A percentile compares a stretch with the other conserved stretches of the same genome.
Evolutionary conservation across 2,888 invertebrate genomes (phyloP).

Genomic region (Sphaerophoria rueppellii): DNA sequence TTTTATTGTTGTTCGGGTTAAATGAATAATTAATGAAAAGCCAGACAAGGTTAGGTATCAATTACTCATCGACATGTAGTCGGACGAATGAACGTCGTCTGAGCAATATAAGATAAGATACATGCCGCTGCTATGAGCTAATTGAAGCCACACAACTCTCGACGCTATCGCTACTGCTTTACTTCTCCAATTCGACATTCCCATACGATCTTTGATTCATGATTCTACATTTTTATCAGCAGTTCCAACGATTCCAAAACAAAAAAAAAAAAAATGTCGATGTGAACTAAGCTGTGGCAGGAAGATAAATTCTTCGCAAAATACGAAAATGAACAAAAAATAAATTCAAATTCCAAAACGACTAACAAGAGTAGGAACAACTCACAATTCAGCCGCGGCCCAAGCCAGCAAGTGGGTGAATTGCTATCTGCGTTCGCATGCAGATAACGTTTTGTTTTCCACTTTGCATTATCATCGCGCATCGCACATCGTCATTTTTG

Average conservation of each 20-base stretch:
- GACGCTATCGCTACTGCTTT: too few species aligned
- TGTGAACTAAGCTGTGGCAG: neutral
- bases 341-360: constrained; percentile 7
- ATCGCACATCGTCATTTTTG: neutral
- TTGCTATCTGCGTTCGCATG: neutral
- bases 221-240: constrained; percentile 42
- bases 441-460: constrained; percentile 6
- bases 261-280: neutral
- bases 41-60: constrained; percentile 60
- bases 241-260: constrained; percentile 8
- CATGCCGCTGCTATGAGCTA: neutral
- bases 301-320: constrained; percentile 1
- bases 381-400: too few species aligned
- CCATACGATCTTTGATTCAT: constrained; percentile 10
- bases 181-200: neutral
- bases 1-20: constrained; percentile 30
- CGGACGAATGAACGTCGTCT: constrained; percentile 1
- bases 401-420: neutral
- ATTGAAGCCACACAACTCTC: constrained; percentile 36
- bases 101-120: constrained; percentile 21
- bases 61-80: constrained; percentile 46
- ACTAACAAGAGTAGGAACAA: too few species aligned
- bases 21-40: constrained; percentile 46
- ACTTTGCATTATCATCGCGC: constrained; percentile 25
- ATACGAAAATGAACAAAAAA: neutral